Conservation (phyloP, 2,113 vertebrate genomes). For the Dromaius novaehollandiae region DNA sequence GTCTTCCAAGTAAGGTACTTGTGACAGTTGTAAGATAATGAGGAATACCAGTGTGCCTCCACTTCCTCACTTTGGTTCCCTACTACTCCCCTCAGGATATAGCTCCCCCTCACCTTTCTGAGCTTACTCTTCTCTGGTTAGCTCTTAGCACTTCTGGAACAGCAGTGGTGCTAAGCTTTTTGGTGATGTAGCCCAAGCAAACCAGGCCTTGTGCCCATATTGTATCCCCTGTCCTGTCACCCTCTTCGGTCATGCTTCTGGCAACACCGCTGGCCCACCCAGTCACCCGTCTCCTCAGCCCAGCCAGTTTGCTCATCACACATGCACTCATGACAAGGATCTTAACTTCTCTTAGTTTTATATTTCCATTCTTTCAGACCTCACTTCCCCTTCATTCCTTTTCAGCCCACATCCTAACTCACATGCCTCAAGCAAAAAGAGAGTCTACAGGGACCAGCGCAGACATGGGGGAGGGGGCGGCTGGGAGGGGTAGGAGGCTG, state of each 20-base stretch:
- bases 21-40: neutral
- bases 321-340: fast-evolving
- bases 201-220: neutral
- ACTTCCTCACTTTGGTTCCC: neutral
- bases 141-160: neutral
- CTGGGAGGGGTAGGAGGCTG: neutral
- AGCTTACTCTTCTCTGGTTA: neutral
- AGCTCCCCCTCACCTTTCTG: neutral
- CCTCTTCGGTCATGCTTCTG: neutral
- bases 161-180: fast-evolving
- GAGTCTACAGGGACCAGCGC: neutral
- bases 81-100: neutral
- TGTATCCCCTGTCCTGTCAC: neutral
- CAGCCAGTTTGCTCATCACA: neutral
- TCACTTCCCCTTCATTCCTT: neutral
- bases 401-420: neutral
- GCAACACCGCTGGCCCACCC: neutral
- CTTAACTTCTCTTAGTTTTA: neutral
- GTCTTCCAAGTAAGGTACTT: neutral
- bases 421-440: neutral
- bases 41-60: neutral
- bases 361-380: neutral
- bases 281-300: neutral
- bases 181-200: neutral
- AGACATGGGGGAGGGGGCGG: neutral